Conservation (phyloP, 2,113 vertebrate genomes). For the Argyrosomus japonicus region DNA sequence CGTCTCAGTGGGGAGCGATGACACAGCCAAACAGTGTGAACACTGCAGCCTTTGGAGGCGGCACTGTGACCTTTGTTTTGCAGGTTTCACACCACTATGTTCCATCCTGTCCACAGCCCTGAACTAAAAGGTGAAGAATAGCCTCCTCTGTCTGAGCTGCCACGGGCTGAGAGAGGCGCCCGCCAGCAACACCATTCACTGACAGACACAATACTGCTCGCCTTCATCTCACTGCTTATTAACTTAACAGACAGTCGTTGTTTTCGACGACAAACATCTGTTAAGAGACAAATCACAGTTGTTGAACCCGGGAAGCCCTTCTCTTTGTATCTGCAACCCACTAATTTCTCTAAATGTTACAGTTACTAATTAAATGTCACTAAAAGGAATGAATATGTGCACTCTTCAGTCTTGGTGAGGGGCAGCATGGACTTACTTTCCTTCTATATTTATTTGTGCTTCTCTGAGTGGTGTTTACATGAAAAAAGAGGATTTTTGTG, state of each 20-base stretch:
- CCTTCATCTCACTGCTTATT: slow-evolving; percentile 47
- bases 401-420: background rate
- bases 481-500: background rate
- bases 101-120: slow-evolving; percentile 28
- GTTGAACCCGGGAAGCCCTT: background rate
- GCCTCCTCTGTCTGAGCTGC: slow-evolving; percentile 48
- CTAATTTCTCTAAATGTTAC: background rate
- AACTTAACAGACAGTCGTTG: slow-evolving; percentile 58
- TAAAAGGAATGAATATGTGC: background rate
- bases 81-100: slow-evolving; percentile 32
- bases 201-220: slow-evolving; percentile 59
- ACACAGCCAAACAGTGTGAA: slow-evolving; percentile 14
- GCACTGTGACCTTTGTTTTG: slow-evolving; percentile 27
- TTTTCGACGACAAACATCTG: slow-evolving; percentile 52
- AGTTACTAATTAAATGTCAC: background rate
- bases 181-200: slow-evolving; percentile 53
- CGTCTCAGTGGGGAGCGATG: slow-evolving; percentile 8
- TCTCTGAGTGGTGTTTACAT: background rate
- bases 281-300: slow-evolving; percentile 40
- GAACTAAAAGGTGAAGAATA: slow-evolving; percentile 49
- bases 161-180: slow-evolving; percentile 29
- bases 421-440: background rate
- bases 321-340: slow-evolving; percentile 23
- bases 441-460: background rate
- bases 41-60: slow-evolving; percentile 15